Conservation (phyloP, 2,797 vertebrate species). For the Streptopelia turtur region DNA sequence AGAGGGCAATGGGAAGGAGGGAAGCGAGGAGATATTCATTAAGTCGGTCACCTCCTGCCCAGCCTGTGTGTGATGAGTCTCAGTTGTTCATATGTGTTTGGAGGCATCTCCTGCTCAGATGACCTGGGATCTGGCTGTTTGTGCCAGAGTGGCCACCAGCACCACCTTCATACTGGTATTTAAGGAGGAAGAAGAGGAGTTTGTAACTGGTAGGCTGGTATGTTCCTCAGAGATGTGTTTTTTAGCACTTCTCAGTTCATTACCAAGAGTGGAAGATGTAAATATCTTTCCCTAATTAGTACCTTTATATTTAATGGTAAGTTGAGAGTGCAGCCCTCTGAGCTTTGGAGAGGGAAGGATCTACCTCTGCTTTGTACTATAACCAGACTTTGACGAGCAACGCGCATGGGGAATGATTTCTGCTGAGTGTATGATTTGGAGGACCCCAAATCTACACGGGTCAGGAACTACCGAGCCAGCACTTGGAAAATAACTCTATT, state of each 20-base stretch:
- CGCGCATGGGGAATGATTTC: not conserved
- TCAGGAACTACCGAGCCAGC: not conserved
- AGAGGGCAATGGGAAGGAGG: not conserved
- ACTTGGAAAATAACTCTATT: not conserved
- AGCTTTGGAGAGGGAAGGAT: not conserved
- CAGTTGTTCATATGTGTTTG: rapidly evolving
- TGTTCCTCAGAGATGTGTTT: not conserved
- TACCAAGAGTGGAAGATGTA: not conserved
- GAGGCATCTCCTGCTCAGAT: not conserved
- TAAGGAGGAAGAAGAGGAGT: not conserved
- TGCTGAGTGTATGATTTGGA: not conserved
- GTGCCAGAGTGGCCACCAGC: not conserved
- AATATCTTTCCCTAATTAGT: not conserved
- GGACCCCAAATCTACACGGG: not conserved
- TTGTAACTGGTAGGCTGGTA: not conserved
- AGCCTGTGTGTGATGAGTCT: not conserved
- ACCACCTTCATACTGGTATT: not conserved
- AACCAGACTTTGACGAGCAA: not conserved
- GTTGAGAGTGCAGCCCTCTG: rapidly evolving
- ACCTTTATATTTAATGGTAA: not conserved
- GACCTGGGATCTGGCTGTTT: not conserved
- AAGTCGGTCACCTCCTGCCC: not conserved
- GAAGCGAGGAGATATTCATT: not conserved
- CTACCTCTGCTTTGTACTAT: rapidly evolving
- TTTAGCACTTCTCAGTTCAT: not conserved